Percentiles rank a stretch among this genome's conserved stretches.
Evolutionary conservation across 1,140 invertebrate species (phyloP).

Genomic region (Pantala flavescens): DNA sequence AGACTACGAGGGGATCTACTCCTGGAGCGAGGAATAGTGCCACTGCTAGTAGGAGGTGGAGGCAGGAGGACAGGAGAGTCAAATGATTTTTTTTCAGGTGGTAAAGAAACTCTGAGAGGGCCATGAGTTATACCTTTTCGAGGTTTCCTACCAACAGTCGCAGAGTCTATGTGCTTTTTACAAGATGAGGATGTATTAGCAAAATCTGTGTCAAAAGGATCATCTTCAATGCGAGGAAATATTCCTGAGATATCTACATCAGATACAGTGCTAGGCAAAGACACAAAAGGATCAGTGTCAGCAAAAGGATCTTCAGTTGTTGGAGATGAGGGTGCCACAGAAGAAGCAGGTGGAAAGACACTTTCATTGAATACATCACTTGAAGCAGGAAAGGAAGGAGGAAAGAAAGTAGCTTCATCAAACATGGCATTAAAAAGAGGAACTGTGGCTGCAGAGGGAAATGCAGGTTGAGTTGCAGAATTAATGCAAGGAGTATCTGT

Average conservation of each 20-base stretch:
- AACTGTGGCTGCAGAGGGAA: constrained; percentile 18
- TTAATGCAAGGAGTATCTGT: constrained; percentile 23
- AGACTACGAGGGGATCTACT: neutral
- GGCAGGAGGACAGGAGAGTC: constrained; percentile 24
- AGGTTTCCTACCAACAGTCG: constrained; percentile 20
- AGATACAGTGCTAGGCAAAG: neutral
- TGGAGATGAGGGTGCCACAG: constrained; percentile 24
- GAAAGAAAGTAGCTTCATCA: constrained; percentile 62
- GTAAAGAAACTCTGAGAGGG: constrained; percentile 53
- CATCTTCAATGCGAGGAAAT: constrained; percentile 30
- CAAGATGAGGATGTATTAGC: constrained; percentile 27
- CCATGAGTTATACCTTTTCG: constrained; percentile 35
- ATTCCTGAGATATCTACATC: neutral
- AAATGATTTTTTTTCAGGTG: constrained; percentile 41
- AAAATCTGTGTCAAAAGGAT: constrained; percentile 51
- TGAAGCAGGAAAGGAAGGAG: constrained; percentile 29
- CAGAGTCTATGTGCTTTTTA: constrained; percentile 13
- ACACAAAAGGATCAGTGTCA: constrained; percentile 54
- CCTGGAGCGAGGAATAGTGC: neutral
- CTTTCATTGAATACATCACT: neutral
- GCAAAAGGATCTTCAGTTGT: constrained; percentile 49
- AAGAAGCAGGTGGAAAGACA: constrained; percentile 15
- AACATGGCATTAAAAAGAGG: constrained; percentile 29
- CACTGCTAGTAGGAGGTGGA: constrained; percentile 19
- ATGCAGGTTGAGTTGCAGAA: constrained; percentile 11